Base-by-base conservation (phyloP, 2,888 invertebrate species). In the Exocentrus adspersus region DNA sequence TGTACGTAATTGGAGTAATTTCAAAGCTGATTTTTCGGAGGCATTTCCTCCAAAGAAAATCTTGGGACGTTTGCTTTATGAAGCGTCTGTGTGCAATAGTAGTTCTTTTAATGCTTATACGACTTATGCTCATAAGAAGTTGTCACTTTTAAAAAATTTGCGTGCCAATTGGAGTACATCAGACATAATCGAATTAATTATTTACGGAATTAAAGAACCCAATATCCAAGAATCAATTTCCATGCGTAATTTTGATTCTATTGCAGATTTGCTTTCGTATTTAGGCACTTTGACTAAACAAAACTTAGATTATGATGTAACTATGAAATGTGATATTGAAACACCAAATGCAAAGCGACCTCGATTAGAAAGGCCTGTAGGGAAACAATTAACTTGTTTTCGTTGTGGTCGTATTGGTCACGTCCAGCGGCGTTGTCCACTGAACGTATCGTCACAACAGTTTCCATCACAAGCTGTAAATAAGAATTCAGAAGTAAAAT, bases 11-110 rank as follows among this genome's bases (percentile, higher is more conserved):
- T 66, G 66, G 66, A 21, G 1, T 1, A 53, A 42, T n/a, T 66
- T 66, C 43, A 16, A 60, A 42, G 21, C 45, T 10, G 66, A 66
- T n/a, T 64, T 66, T 51, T 46, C 52, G n/a, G 64, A 64, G 21
- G 14, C 60, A 1, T 67, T 67, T 57, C 66, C 66, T 10, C 24
- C 46, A 9, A 56, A 57, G 24, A 54, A 60, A 51, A 67, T 59
- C 45, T 50, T 67, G 3, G 67, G 64, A 3, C 53, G 41, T 2
- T 50, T 65, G 46, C 42, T 62, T n/a, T 24, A 24, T 41, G 62
- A 65, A 19, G 62, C 62, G 6, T 32, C 65, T 10, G 41, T 17
- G 2, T 64, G 45, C 51, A 48, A 57, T 32, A 62, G 62, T 30
- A 19, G 28, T n/a, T 12, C 42, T 9, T 66, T 53, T 17, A 60